Conservation (phyloP, 2,797 vertebrate genomes). For the Microchirus variegatus region DNA sequence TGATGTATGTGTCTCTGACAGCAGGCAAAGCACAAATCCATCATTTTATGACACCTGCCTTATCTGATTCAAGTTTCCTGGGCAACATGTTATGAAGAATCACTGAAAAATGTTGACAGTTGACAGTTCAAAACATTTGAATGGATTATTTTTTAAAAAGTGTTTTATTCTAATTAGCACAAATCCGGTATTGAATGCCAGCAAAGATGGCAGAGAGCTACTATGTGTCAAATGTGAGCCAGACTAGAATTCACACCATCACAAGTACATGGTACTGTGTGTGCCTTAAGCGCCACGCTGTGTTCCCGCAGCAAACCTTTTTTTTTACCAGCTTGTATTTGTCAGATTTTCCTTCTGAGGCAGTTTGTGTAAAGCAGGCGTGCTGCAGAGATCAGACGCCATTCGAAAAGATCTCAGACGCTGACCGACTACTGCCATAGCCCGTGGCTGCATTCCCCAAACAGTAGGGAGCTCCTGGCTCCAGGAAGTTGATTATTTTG, state of each 20-base stretch:
- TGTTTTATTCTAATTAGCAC: slow-evolving; percentile 21
- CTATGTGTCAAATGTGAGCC: slow-evolving; percentile 50
- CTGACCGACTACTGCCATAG: slow-evolving; percentile 50
- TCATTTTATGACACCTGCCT: slow-evolving; percentile 50
- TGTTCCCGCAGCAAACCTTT: slow-evolving; percentile 41
- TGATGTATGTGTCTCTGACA: slow-evolving; percentile 45
- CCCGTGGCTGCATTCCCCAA: slow-evolving; percentile 52
- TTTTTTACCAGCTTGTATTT: slow-evolving; percentile 18
- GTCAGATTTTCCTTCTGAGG: slow-evolving; percentile 26
- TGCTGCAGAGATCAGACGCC: slow-evolving; percentile 30
- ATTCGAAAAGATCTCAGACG: slow-evolving; percentile 25
- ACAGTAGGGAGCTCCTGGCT: slow-evolving; percentile 58
- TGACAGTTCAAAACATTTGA: slow-evolving; percentile 32
- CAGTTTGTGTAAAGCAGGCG: slow-evolving; percentile 18
- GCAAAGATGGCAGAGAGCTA: slow-evolving; percentile 42
- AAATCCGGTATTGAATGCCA: slow-evolving; percentile 14
- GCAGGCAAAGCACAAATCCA: slow-evolving; percentile 44
- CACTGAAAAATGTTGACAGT: slow-evolving; percentile 29
- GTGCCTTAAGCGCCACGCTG: slow-evolving; percentile 30
- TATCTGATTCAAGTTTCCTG: slow-evolving; percentile 33
- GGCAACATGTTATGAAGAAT: slow-evolving; percentile 25
- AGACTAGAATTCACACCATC: slow-evolving; percentile 45
- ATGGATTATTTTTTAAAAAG: neutral
- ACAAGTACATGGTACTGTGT: slow-evolving; percentile 43
- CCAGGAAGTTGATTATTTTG: slow-evolving; percentile 77